Percentiles rank a stretch among this genome's conserved stretches.
Conservation (phyloP, 2,113 vertebrate species). For the Austrofundulus limnaeus region DNA sequence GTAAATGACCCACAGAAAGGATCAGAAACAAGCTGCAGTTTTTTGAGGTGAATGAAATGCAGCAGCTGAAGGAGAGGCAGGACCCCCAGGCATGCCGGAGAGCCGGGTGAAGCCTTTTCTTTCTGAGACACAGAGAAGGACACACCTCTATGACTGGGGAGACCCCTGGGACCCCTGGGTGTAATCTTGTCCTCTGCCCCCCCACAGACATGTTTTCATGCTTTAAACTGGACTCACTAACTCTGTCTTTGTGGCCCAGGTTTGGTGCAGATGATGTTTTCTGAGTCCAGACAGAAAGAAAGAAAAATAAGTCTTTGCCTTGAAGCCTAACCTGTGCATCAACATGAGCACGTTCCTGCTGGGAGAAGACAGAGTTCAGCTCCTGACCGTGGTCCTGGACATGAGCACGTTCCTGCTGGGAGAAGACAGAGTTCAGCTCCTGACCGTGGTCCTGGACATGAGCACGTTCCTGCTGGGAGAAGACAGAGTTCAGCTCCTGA, state of each 20-base stretch:
- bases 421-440: constrained; percentile 43
- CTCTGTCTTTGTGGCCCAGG: neutral
- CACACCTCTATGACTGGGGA: constrained; percentile 57
- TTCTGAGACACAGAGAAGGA: constrained; percentile 33
- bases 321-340: constrained; percentile 33
- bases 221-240: constrained; percentile 13
- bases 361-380: constrained; percentile 42
- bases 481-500: constrained; percentile 37
- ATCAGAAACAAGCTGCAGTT: too few relatives aligned
- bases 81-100: constrained; percentile 23
- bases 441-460: constrained; percentile 51
- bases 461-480: constrained; percentile 59
- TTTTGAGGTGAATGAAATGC: too few relatives aligned
- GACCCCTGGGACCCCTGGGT: constrained; percentile 54
- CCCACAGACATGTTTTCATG: constrained; percentile 56
- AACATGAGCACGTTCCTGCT: constrained; percentile 45
- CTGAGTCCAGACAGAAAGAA: too few relatives aligned
- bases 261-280: constrained; percentile 30
- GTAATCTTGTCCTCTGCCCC: constrained; percentile 26
- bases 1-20: too few relatives aligned
- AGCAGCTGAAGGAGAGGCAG: neutral
- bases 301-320: neutral
- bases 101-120: constrained; percentile 47
- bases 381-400: constrained; percentile 49
- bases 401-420: constrained; percentile 56